Percentiles rank a stretch among this genome's conserved stretches.
These are phyloP conservation scores for Diaprepes abbreviatus DNA, from an alignment of 2,888 invertebrate genomes.

Conservation along the genomic window DNA sequence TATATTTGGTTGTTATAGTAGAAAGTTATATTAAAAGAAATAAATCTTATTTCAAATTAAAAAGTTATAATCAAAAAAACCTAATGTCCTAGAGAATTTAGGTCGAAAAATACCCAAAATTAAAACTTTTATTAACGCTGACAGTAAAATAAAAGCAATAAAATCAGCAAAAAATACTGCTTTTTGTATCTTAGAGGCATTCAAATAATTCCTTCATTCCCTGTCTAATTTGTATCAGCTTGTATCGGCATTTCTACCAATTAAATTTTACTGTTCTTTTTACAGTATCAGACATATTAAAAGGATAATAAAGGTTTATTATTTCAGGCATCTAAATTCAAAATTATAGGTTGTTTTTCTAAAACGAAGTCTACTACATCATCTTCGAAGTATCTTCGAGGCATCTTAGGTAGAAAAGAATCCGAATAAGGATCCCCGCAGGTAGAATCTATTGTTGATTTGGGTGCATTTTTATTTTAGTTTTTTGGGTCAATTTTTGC, in stretches of 20 bases:
- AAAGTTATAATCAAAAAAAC: too few relatives aligned
- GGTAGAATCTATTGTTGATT: constrained; percentile 33
- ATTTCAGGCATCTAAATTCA: constrained; percentile 46
- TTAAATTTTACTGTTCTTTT: constrained; percentile 45
- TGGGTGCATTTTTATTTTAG: constrained; percentile 29
- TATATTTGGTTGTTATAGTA: too few relatives aligned
- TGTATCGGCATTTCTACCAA: constrained; percentile 36
- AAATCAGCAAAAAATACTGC: neutral
- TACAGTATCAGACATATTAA: constrained; percentile 40
- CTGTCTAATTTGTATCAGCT: constrained; percentile 20
- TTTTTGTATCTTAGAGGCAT: neutral
- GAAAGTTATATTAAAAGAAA: too few relatives aligned
- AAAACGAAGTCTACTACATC: constrained; percentile 43
- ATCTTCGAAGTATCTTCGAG: constrained; percentile 5
- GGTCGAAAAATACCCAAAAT: too few relatives aligned
- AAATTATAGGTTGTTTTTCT: constrained; percentile 44
- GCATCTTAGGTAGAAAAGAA: constrained; percentile 30
- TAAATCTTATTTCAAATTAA: too few relatives aligned
- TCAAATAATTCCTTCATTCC: neutral
- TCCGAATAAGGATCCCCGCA: constrained; percentile 23
- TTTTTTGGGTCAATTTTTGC: constrained; percentile 26
- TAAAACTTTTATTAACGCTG: neutral
- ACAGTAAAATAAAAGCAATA: neutral
- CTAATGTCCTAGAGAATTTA: too few relatives aligned
- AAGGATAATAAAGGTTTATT: constrained; percentile 47